Conservation (phyloP, 2,797 vertebrate genomes). For the Periparus ater region DNA sequence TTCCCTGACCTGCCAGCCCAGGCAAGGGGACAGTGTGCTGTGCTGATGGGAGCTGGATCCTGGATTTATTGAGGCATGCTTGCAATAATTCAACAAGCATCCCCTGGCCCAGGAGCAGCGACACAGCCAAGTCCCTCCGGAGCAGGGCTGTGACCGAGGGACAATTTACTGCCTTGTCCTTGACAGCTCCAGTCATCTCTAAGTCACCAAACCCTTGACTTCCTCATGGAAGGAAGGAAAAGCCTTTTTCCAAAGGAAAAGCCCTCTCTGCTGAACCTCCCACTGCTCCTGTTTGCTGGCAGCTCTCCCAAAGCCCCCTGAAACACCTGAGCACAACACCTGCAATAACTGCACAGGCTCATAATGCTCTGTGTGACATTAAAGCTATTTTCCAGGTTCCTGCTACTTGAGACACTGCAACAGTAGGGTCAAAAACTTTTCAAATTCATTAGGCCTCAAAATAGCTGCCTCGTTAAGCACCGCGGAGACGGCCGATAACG, state of each 20-base stretch:
- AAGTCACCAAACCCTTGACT: background rate
- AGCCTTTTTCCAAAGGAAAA: background rate
- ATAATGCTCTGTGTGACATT: background rate
- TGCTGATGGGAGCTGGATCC: background rate
- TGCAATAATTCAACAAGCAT: background rate
- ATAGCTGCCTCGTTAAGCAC: conserved; percentile 11
- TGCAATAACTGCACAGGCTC: background rate
- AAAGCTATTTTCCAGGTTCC: background rate
- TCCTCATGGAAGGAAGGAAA: background rate
- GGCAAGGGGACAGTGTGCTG: rapidly evolving
- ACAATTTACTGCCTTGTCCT: background rate
- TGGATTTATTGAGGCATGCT: background rate
- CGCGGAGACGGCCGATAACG: rapidly evolving
- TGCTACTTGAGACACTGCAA: background rate
- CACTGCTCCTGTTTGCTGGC: background rate
- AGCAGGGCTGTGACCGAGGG: background rate
- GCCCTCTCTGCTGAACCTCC: background rate
- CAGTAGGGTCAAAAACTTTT: background rate
- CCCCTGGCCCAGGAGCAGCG: background rate
- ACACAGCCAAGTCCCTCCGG: rapidly evolving
- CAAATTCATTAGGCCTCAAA: background rate
- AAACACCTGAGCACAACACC: background rate
- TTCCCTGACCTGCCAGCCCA: background rate
- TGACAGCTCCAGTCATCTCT: background rate
- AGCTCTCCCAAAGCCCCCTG: background rate